Base-by-base conservation (phyloP, 2,888 invertebrate species). In the Philopedon plagiatum region DNA sequence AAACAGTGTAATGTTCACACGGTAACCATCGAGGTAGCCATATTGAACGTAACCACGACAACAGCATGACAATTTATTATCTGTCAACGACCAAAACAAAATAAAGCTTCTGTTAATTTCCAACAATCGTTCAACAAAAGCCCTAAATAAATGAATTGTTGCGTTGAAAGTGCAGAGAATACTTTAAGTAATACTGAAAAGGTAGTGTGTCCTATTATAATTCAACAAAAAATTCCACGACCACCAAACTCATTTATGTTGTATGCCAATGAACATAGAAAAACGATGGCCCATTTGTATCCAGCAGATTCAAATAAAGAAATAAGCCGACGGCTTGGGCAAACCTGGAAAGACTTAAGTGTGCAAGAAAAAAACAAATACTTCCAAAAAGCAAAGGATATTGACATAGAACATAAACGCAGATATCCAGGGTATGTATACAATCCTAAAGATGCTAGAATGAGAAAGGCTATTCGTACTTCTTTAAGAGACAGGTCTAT, bases 201-300 rank as follows among this genome's bases (percentile, higher is more conserved):
- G 11, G 54, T 41, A 1, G 11, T 19, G n/a, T 46, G 61, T 21
- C 67, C 67, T 18, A 18, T 60, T 26, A n/a, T 69, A 34, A 56
- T 62, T 39, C 61, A 41, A 18, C 34, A 39, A 32, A 88, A 87
- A 82, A 89, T 90, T 26, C 90, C 89, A 0, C 84, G 90, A 41
- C 91, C 91, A 1, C 89, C 89, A 1, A 90, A 91, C 80, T 90
- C 90, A 0, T 91, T 91, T 78, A 90, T 91, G 90, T 83, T 90
- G 8, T 90, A 89, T 78, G 90, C 90, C 19, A 90, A 90, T 79
- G 88, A 90, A 74, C 89, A 89, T 86, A 82, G 91, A 29, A 89
- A 89, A 79, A 86, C 87, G 77, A 83, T 90, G 76, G 89, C 90
- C 0, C 83, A 86, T 37, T 85, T 87, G 78, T 87, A 87, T 82